Percentiles rank a stretch among this genome's conserved stretches.
These are phyloP conservation scores for Herpetotheres cachinnans DNA, from an alignment of 2,113 vertebrate species.

Conservation along the genomic window DNA sequence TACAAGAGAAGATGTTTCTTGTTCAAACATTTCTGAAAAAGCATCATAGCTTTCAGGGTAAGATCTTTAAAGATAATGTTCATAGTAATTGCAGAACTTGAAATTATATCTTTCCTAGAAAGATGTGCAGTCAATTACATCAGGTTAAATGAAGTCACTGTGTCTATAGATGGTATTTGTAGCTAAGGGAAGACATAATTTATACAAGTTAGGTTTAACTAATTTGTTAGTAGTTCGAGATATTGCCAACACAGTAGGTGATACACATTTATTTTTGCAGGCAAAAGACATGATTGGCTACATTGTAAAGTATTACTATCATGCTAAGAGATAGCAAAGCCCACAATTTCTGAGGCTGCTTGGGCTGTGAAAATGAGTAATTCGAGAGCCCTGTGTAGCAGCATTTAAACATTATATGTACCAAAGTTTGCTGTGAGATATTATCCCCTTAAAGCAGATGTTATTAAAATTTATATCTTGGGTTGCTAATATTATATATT, in stretches of 20 bases:
- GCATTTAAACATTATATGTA: not conserved
- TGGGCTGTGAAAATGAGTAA: not conserved
- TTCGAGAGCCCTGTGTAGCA: not conserved
- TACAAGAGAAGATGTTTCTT: slow-evolving; percentile 2
- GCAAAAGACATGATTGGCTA: not conserved
- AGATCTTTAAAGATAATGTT: slow-evolving; percentile 20
- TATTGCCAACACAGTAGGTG: not conserved
- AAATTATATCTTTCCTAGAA: slow-evolving; percentile 23
- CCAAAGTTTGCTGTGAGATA: not conserved
- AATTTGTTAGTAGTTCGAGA: slow-evolving; percentile 7
- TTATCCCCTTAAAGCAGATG: not conserved
- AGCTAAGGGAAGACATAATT: not conserved
- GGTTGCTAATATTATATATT: not conserved
- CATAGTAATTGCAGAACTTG: slow-evolving; percentile 5
- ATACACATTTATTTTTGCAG: not conserved
- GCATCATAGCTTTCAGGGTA: not conserved
- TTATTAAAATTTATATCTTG: slow-evolving; percentile 32
- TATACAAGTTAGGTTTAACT: not conserved
- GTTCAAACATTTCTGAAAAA: not conserved
- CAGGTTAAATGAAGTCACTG: slow-evolving; percentile 8
- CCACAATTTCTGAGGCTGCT: not conserved
- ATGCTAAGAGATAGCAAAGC: not conserved
- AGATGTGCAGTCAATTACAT: not conserved
- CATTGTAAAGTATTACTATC: not conserved
- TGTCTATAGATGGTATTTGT: not conserved